Evolutionary conservation across 2,888 invertebrate genomes (phyloP), one percentile per base, ranked within the genome.

Genomic region (Gnatocerus cornutus): DNA sequence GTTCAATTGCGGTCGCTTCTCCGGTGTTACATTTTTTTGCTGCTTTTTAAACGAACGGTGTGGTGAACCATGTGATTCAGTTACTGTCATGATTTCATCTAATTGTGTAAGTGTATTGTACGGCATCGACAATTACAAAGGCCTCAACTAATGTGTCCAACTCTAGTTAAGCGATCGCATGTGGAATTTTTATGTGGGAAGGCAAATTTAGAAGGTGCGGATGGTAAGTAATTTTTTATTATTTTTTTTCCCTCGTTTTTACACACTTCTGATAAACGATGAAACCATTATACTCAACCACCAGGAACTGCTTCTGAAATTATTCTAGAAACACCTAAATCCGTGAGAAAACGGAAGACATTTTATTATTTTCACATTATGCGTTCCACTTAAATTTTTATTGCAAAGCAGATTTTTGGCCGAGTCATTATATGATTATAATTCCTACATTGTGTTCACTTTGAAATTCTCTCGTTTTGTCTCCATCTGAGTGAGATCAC

Each of bases 71-170:
- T 64, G 65, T 65, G 65, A 65, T 48, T 65, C 65, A 37, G 48
- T 61, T 59, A 63, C 33, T 61, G 69, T 58, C 46, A 71, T 72
- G 70, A 72, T 68, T 73, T 73, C 73, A 70, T 73, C 71, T 71
- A 71, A 74, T 73, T 74, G 69, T 46, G 64, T 65, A 50, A 55
- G 53, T 66, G 53, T 65, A 71, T 71, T 74, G 68, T 71, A 43
- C 50, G 58, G 58, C 48, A 58, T 61, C 43, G 64, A 67, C 66
- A 71, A 74, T 69, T 64, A 55, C 37, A 55, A 61, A 37, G 45
- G 61, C 66, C 55, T 62, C 33, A 62, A 63, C 66, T 63, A 67
- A 67, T 63, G 69, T 53, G 66, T 58, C 67, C 71, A 69, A 69
- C 58, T 63, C 58, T 66, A 68, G 71, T 71, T 70, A 68, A 70